Evolutionary conservation across 53 echinoderm and acorn worm genomes (phyloP).

Genomic region (Echinometra lucunter): DNA sequence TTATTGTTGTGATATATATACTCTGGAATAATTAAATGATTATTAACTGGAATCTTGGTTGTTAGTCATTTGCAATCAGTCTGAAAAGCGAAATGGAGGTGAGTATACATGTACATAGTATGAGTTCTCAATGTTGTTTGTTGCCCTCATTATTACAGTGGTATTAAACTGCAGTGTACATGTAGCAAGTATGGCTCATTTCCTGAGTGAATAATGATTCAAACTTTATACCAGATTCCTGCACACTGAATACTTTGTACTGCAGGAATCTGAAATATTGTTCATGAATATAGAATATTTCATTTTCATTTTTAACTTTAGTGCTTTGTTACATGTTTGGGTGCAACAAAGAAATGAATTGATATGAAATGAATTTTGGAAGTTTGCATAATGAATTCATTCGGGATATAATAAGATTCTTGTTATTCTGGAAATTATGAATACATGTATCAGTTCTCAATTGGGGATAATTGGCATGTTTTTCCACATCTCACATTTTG

Average conservation of each 20-base stretch:
- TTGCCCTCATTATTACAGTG: neutral
- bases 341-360: too few species aligned
- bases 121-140: neutral
- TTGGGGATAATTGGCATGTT: neutral
- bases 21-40: neutral
- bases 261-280: neutral
- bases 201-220: too few species aligned
- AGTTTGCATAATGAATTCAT: too few species aligned
- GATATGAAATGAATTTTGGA: too few species aligned
- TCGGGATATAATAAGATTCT: too few species aligned
- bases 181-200: too few species aligned
- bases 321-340: too few species aligned
- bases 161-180: too few species aligned
- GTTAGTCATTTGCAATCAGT: neutral
- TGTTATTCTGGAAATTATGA: too few species aligned
- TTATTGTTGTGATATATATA: neutral
- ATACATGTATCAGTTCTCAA: neutral
- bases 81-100: neutral
- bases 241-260: neutral
- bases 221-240: neutral
- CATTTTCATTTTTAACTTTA: too few species aligned
- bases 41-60: neutral
- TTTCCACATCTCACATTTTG: neutral
- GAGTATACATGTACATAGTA: constrained; percentile 2
- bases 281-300: neutral